Base-by-base conservation (phyloP, 53 echinoderm and acorn worm species). In the Holothuria leucospilota region DNA sequence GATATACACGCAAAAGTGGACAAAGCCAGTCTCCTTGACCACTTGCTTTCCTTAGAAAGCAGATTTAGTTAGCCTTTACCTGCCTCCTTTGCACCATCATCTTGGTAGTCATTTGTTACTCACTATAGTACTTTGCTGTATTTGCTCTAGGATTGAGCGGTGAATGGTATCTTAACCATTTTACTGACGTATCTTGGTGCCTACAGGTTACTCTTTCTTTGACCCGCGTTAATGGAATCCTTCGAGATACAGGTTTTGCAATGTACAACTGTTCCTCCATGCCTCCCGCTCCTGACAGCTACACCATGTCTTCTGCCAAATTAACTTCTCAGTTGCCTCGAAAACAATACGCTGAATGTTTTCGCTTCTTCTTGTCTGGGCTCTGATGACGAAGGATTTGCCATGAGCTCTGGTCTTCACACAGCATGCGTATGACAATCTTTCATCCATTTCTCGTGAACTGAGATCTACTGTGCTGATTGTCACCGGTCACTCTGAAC, bases 61-160 rank as follows among this genome's bases (percentile, higher is more conserved):
- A n/a, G 82, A 20, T 59, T 77, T 12, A 63, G 12, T n/a, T n/a
- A n/a, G 12, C 12, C 63, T 13, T 63, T 13, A 63, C 63, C 86
- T 86, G 86, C 73, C 77, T 86, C 56, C 78, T 86, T 77, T 86
- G 86, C 25, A 86, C 86, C 77, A 86, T 86, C 86, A 84, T 84
- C 67, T 85, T 73, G 21, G 71, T 71, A 26, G 71, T 51, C 85
- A 85, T 85, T 23, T n/a, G n/a, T 18, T 40, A 23, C 52, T 71
- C 53, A n/a, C 27, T 71, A 59, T 40, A 85, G 70, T 85, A 85
- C 29, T 85, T 85, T 15, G 85, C 85, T 46, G 71, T 85, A 38
- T 85, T 71, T 29, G 70, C 85, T 24, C 41, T 41, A 26, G 61
- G 86, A 42, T 86, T 86, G 13, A 86, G 56, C 26, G 86, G 77